phyloP scores from a whole-genome alignment of 2,113 vertebrate species.

The Sorex fumeus region DNA sequence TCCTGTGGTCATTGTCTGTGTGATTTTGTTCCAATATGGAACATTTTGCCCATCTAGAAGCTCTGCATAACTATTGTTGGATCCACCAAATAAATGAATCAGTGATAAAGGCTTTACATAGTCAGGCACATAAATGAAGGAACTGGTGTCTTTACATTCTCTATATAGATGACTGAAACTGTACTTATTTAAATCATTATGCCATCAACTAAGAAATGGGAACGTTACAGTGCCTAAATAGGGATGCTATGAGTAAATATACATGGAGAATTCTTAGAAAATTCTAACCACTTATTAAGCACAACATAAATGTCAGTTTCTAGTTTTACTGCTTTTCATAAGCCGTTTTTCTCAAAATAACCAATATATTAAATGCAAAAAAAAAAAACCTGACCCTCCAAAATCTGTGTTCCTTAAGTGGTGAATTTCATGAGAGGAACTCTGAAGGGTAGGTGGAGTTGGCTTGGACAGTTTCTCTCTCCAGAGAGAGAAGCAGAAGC shows the following conservation, averaged over 20 bases:
- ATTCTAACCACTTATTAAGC: neutral
- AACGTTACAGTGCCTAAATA: neutral
- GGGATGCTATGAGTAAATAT: neutral
- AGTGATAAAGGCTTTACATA: neutral
- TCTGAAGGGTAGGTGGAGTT: no score
- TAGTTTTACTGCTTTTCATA: neutral
- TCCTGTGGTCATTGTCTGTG: neutral
- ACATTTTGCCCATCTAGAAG: neutral
- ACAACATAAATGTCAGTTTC: neutral
- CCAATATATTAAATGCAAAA: neutral
- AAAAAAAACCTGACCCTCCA: no score
- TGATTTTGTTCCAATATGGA: neutral
- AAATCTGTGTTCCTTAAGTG: no score
- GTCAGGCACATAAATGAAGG: neutral
- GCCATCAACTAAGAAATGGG: neutral
- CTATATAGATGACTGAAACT: neutral
- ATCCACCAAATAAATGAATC: neutral
- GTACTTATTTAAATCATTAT: neutral
- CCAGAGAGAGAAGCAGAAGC: no score
- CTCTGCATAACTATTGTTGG: neutral
- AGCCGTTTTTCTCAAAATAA: conserved; percentile 21
- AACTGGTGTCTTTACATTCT: neutral
- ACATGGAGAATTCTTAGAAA: neutral
- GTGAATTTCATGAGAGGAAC: no score
- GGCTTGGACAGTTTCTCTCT: no score